phyloP scores from a whole-genome alignment of 2,888 invertebrate species.

The Eupeodes luniger region DNA sequence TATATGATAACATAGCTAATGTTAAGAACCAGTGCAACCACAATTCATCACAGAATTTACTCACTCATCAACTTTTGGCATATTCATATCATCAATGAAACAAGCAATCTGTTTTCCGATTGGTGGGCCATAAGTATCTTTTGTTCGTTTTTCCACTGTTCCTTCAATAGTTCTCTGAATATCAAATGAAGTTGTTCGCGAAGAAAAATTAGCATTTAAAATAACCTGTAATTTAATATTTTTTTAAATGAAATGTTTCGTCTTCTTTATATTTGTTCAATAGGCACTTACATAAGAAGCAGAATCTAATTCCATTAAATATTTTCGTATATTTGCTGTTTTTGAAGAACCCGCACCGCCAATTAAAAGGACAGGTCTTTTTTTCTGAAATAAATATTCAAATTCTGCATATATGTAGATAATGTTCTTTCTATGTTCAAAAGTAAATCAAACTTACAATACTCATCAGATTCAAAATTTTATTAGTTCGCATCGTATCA shows the following conservation, averaged over 20 bases:
- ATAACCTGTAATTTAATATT: conserved; percentile 86
- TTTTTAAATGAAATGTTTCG: neutral
- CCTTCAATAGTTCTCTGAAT: conserved; percentile 95
- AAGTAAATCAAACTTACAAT: conserved; percentile 84
- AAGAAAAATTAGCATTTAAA: conserved; percentile 95
- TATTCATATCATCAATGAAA: conserved; percentile 97
- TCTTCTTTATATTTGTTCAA: neutral
- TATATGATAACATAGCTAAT: too few relatives aligned
- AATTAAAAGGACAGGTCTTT: conserved; percentile 92
- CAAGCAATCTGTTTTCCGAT: conserved; percentile 94
- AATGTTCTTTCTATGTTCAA: neutral
- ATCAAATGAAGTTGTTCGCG: conserved; percentile 95
- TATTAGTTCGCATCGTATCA: conserved; percentile 92
- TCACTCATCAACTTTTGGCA: conserved; percentile 90
- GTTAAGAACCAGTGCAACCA: too few relatives aligned
- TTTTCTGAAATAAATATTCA: conserved; percentile 84
- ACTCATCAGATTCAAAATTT: conserved; percentile 91
- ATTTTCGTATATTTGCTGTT: conserved; percentile 94
- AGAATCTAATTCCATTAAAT: conserved; percentile 89
- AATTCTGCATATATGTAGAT: neutral
- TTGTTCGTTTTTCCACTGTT: conserved; percentile 94
- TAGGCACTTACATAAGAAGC: conserved; percentile 87
- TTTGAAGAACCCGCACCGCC: conserved; percentile 97
- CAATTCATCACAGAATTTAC: conserved; percentile 27
- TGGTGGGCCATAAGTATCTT: conserved; percentile 95